phyloP scores from a whole-genome alignment of 2,113 vertebrate species.

The Cebidichthys violaceus region DNA sequence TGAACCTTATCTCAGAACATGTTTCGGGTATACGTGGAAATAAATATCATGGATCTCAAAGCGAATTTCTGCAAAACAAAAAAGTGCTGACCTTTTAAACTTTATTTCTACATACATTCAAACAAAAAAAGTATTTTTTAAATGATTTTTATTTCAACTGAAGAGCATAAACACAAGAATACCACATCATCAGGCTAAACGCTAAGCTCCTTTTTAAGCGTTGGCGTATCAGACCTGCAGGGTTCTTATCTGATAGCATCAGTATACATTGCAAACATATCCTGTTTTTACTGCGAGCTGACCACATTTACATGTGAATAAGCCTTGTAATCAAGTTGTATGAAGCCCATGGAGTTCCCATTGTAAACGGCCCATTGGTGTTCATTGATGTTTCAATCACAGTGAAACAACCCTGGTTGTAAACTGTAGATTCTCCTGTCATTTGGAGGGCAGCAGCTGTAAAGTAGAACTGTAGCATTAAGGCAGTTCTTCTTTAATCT shows the following conservation, averaged over 20 bases:
- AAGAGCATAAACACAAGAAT: not conserved
- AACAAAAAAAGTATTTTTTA: not conserved
- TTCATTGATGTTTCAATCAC: conserved; percentile 35
- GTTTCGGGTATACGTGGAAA: conserved; percentile 23
- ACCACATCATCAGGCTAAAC: not conserved
- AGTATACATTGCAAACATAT: not conserved
- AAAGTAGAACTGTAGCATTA: conserved; percentile 2
- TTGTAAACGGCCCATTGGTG: conserved; percentile 42
- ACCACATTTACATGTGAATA: conserved; percentile 54
- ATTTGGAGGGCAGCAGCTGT: conserved; percentile 14
- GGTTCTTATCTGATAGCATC: conserved; percentile 10
- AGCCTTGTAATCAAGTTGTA: conserved; percentile 35
- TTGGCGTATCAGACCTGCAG: not conserved
- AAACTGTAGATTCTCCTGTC: conserved; percentile 42
- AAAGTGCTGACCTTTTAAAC: not conserved
- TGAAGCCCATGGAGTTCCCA: conserved; percentile 26
- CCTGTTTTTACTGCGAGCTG: conserved; percentile 29
- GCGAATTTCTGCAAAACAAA: conserved; percentile 3
- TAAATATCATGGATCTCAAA: conserved; percentile 23
- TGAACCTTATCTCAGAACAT: conserved; percentile 45
- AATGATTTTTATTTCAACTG: not conserved
- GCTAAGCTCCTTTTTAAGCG: not conserved
- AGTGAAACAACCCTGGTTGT: conserved; percentile 32
- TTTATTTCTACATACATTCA: not conserved
- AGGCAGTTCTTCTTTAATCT: conserved; percentile 15